Conservation (phyloP, 2,888 invertebrate genomes). For the Nymphalis urticae region DNA sequence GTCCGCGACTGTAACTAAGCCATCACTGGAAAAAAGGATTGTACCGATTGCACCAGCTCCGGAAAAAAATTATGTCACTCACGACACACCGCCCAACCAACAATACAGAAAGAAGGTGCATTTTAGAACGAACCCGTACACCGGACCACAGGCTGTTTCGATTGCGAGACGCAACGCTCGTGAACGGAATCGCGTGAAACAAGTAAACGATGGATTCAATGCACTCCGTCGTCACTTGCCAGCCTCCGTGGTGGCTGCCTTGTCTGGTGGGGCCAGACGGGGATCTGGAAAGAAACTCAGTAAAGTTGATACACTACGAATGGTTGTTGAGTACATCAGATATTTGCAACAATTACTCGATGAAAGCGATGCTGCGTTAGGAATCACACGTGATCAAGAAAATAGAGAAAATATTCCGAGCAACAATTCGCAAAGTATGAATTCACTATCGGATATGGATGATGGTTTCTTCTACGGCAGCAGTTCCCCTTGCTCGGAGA, state of each 20-base stretch:
- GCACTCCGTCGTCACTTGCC: constrained; percentile 94
- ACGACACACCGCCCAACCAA: constrained; percentile 79
- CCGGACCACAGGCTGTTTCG: constrained; percentile 89
- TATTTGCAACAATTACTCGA: constrained; percentile 90
- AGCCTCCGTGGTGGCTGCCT: constrained; percentile 87
- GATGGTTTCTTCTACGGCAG: constrained; percentile 77
- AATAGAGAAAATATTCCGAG: constrained; percentile 75
- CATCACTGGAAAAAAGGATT: constrained; percentile 75
- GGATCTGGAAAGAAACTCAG: constrained; percentile 92
- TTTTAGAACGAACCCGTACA: constrained; percentile 82
- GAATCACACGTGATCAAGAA: constrained; percentile 71
- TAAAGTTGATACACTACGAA: constrained; percentile 93
- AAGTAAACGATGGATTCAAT: constrained; percentile 96
- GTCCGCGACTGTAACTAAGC: constrained; percentile 72
- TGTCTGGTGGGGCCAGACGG: constrained; percentile 84
- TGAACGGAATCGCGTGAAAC: constrained; percentile 96
- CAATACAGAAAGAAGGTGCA: constrained; percentile 89
- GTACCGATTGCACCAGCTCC: constrained; percentile 83
- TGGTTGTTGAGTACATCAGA: constrained; percentile 95
- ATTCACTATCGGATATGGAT: constrained; percentile 71
- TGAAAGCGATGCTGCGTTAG: constrained; percentile 84
- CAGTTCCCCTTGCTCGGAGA: constrained; percentile 84
- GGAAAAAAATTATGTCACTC: constrained; percentile 78
- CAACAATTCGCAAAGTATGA: constrained; percentile 60
- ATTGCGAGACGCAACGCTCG: constrained; percentile 96